Evolutionary conservation across 30 jellyfish, hydroid and myxozoan species (phyloP).

Genomic region (Mastigias papua): DNA sequence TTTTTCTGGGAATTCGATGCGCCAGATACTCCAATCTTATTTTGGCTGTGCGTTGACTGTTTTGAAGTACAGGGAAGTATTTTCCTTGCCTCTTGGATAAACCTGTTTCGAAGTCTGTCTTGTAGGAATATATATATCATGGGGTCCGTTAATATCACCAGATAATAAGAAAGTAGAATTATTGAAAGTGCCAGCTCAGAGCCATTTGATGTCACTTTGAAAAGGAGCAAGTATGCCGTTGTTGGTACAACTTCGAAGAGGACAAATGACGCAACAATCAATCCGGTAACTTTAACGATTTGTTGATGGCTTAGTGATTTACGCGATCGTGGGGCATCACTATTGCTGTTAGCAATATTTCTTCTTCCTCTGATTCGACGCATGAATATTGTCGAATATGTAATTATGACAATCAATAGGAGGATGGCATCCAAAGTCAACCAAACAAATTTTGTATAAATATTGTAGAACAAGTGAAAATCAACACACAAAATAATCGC

Average conservation of each 20-base stretch:
- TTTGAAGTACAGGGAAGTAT: not conserved
- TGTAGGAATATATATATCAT: slow-evolving; percentile 63
- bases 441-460: slow-evolving; percentile 55
- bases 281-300: slow-evolving; percentile 46
- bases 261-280: slow-evolving; percentile 41
- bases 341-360: not conserved
- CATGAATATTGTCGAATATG: slow-evolving; percentile 43
- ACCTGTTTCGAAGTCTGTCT: slow-evolving; percentile 30
- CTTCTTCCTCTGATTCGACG: slow-evolving; percentile 26
- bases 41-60: not conserved
- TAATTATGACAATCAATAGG: not conserved
- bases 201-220: slow-evolving; percentile 42
- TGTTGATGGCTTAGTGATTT: slow-evolving; percentile 27
- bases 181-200: slow-evolving; percentile 14
- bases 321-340: not conserved
- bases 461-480: slow-evolving; percentile 24
- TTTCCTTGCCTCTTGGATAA: not conserved
- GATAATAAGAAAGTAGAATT: slow-evolving; percentile 17
- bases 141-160: slow-evolving; percentile 45
- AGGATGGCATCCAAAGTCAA: slow-evolving; percentile 40
- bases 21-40: not conserved
- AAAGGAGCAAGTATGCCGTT: slow-evolving; percentile 34
- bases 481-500: slow-evolving; percentile 21
- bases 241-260: slow-evolving; percentile 67
- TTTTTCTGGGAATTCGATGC: not conserved